A percentile compares a stretch with the other conserved stretches of the same genome.
phyloP scores from a whole-genome alignment of 2,113 vertebrate genomes.

The Platichthys stellatus region DNA sequence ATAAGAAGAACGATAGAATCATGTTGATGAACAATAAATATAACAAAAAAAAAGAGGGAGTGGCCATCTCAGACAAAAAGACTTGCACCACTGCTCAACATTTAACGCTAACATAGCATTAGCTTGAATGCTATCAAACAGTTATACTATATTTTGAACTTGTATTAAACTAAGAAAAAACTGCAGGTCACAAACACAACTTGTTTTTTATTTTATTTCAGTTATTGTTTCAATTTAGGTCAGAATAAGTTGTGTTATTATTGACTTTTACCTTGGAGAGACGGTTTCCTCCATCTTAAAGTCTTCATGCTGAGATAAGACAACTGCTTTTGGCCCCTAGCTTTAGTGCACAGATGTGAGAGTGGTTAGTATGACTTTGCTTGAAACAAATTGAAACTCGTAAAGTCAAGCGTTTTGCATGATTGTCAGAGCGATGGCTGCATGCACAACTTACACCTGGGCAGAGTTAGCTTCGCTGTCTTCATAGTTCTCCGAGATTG shows the following conservation, averaged over 20 bases:
- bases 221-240: background rate
- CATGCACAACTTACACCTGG: slow-evolving; percentile 27
- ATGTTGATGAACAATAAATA: background rate
- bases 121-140: background rate
- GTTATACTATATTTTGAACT: too few relatives aligned
- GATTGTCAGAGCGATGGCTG: slow-evolving; percentile 1
- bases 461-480: slow-evolving; percentile 20
- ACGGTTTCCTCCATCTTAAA: background rate
- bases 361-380: background rate
- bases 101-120: background rate
- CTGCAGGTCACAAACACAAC: background rate
- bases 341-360: too few relatives aligned
- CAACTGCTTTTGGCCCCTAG: background rate
- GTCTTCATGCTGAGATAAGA: slow-evolving; percentile 2
- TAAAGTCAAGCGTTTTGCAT: background rate
- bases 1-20: background rate
- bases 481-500: background rate
- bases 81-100: too few relatives aligned
- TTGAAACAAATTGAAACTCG: background rate
- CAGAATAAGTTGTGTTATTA: too few relatives aligned
- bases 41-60: background rate
- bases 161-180: background rate
- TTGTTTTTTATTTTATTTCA: background rate
- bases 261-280: background rate
- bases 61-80: too few relatives aligned